phyloP scores from a whole-genome alignment of 2,888 invertebrate species.

The Limnephilus rhombicus region DNA sequence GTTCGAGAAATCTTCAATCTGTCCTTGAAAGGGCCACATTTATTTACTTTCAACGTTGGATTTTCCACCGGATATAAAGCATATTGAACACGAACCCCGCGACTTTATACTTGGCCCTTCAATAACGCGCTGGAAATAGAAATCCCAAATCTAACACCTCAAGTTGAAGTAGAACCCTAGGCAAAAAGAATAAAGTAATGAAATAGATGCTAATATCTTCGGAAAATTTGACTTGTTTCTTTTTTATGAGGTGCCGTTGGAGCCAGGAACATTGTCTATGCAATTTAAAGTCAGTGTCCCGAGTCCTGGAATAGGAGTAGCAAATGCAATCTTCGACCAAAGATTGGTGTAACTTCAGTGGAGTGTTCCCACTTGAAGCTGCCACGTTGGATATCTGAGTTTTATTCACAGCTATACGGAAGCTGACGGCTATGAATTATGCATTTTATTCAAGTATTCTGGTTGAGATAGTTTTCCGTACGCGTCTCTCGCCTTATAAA shows the following conservation, averaged over 20 bases:
- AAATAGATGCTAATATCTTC: neutral
- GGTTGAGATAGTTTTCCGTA: constrained; percentile 55
- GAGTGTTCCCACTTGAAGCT: constrained; percentile 26
- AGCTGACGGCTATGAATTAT: constrained; percentile 61
- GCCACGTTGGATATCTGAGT: constrained; percentile 56
- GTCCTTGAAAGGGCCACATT: constrained; percentile 27
- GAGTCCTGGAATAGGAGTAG: constrained; percentile 8
- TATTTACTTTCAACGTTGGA: constrained; percentile 35
- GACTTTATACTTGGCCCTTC: constrained; percentile 15
- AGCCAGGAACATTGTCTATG: neutral
- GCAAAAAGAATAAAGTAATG: neutral
- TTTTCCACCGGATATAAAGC: constrained; percentile 39
- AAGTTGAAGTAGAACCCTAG: neutral
- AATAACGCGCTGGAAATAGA: constrained; percentile 4
- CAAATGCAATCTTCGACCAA: constrained; percentile 43
- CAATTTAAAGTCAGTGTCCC: neutral
- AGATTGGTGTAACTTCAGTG: constrained; percentile 36
- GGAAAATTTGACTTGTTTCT: neutral
- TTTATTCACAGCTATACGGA: constrained; percentile 56
- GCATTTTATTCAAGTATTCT: constrained; percentile 60
- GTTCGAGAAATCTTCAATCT: constrained; percentile 17
- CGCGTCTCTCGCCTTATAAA: constrained; percentile 30
- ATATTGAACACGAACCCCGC: constrained; percentile 41
- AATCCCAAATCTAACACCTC: neutral
- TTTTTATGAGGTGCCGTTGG: neutral